These are phyloP conservation scores for Panthera uncia DNA, from an alignment of 2,113 vertebrate genomes.

Conservation along the genomic window DNA sequence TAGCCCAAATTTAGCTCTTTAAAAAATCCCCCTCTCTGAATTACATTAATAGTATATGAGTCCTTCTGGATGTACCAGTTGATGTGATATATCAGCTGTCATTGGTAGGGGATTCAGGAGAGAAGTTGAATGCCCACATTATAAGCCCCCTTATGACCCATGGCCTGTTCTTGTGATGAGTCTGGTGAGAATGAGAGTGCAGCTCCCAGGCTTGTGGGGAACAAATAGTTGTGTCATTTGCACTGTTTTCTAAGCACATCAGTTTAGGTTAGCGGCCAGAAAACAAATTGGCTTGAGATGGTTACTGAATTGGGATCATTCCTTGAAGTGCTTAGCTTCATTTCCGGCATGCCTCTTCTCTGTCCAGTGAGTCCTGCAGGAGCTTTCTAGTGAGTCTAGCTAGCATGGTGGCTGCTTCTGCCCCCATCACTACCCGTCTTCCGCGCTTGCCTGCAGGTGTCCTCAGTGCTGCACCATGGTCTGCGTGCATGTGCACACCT, in stretches of 20 bases:
- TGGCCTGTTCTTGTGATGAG: neutral
- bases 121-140: neutral
- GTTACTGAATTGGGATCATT: neutral
- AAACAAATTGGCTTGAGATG: neutral
- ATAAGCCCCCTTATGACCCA: neutral
- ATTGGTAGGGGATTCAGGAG: neutral
- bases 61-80: neutral
- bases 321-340: neutral
- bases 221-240: neutral
- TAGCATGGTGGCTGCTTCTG: neutral
- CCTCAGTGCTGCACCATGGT: neutral
- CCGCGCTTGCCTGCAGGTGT: conserved; percentile 42
- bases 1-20: conserved; percentile 51
- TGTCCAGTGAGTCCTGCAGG: neutral
- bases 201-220: neutral
- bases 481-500: rapidly evolving
- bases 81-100: neutral
- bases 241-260: neutral
- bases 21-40: neutral
- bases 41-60: conserved; percentile 36
- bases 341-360: neutral
- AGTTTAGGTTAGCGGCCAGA: neutral
- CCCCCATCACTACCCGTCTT: rapidly evolving
- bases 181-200: neutral
- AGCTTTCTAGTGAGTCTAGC: neutral